Conservation (phyloP, 2,797 vertebrate species). For the Chlorospingus flavigularis region DNA sequence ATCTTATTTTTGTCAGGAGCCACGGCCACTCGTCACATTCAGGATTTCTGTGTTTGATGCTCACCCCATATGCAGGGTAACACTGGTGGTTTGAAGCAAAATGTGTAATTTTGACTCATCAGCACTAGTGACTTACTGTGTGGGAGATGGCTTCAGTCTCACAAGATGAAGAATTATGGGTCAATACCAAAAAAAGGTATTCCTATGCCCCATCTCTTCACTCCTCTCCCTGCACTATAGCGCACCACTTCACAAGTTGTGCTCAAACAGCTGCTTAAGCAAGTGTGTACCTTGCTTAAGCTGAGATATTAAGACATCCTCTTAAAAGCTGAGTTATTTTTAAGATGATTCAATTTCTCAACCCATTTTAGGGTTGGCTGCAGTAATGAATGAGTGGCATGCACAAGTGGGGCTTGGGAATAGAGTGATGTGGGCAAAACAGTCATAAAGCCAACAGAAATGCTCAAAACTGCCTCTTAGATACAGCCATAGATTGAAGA, state of each 20-base stretch:
- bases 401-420: not conserved
- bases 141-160: not conserved
- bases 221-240: not conserved
- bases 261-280: not conserved
- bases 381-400: not conserved
- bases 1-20: not conserved
- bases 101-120: not conserved
- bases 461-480: not conserved
- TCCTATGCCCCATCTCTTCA: not conserved
- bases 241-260: not conserved
- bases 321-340: not conserved
- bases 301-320: not conserved
- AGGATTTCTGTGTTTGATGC: not conserved
- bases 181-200: not conserved
- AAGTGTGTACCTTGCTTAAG: not conserved
- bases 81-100: not conserved
- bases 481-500: not conserved
- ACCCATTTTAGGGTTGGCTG: not conserved
- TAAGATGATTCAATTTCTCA: not conserved
- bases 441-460: not conserved
- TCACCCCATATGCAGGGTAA: not conserved
- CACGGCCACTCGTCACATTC: not conserved
- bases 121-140: not conserved
- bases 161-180: not conserved
- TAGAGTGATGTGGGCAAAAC: not conserved